Conservation (phyloP, 2,797 vertebrate species). For the Podargus strigoides region DNA sequence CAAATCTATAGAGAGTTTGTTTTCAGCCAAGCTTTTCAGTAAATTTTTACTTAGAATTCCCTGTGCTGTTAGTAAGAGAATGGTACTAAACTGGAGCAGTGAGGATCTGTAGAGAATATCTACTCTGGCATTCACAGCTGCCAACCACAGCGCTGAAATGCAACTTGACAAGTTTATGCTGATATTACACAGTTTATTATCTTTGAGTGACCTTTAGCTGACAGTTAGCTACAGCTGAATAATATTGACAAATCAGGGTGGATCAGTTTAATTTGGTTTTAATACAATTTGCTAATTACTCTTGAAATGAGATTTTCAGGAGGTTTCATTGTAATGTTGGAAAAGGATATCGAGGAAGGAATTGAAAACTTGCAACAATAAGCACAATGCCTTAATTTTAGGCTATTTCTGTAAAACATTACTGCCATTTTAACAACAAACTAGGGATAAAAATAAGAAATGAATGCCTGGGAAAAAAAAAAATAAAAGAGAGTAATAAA, state of each 20-base stretch:
- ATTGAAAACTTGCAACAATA: neutral
- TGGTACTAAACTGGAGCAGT: neutral
- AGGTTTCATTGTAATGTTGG: neutral
- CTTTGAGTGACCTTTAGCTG: constrained; percentile 23
- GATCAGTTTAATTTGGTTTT: constrained; percentile 53
- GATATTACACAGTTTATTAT: neutral
- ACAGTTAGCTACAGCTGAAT: constrained; percentile 37
- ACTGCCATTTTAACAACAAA: constrained; percentile 19
- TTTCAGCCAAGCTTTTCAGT: neutral
- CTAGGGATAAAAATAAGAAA: neutral
- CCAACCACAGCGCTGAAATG: neutral
- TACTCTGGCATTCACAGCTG: neutral
- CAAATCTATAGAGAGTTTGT: neutral
- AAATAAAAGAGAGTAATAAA: neutral
- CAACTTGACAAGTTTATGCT: neutral
- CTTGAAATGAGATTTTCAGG: constrained; percentile 47
- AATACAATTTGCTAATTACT: constrained; percentile 63
- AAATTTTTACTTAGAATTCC: neutral
- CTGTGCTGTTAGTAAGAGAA: neutral
- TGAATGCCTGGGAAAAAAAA: neutral
- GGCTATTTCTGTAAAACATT: constrained; percentile 25
- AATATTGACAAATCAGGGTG: constrained; percentile 35
- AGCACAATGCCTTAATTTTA: constrained; percentile 28
- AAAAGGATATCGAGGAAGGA: neutral
- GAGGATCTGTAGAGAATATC: neutral